Base-by-base conservation (phyloP, 2,888 invertebrate genomes). In the Drosophila mayaguana region DNA sequence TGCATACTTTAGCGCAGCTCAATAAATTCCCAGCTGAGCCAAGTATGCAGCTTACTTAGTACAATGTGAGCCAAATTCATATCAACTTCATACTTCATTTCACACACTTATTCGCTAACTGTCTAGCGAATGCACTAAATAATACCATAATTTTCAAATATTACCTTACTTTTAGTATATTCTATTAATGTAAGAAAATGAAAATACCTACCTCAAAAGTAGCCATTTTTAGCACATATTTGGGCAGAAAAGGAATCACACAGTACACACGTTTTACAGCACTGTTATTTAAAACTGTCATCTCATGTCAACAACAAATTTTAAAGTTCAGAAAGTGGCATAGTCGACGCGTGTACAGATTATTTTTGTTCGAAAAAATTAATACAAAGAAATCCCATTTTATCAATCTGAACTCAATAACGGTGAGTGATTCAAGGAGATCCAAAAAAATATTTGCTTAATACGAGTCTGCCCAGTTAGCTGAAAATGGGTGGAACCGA, bases 401-500 rank as follows among this genome's bases (percentile, higher is more conserved):
- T 3, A 75, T 69, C 45, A n/a, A n/a, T n/a, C n/a, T n/a, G n/a
- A n/a, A n/a, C n/a, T n/a, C 40, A 14, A 36, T 45, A 3, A 1
- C 50, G 22, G 63, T 76, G 8, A 79, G 57, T 65, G 61, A 6
- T 3, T 11, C 8, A 20, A 12, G 16, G 2, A 7, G 3, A 3
- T 11, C 1, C 3, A 2, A 16, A 2, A 1, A 22, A 38, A 16
- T 5, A 16, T 16, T 14, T 11, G 2, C 36, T 9, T 0, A 9
- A 48, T 0, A 8, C 1, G 11, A n/a, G 0, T 3, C 5, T 3
- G 12, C 0, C 16, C 91, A 91, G 12, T 12, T 11, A 50, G 48
- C 91, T 91, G 90, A 86, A 91, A 56, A 69, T 89, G 45, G 91
- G 90, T 68, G 55, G 56, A 38, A 28, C 54, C 0, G 70, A 64